Base-by-base conservation (phyloP, 1,140 invertebrate genomes). In the Apocrypta bakeri region DNA sequence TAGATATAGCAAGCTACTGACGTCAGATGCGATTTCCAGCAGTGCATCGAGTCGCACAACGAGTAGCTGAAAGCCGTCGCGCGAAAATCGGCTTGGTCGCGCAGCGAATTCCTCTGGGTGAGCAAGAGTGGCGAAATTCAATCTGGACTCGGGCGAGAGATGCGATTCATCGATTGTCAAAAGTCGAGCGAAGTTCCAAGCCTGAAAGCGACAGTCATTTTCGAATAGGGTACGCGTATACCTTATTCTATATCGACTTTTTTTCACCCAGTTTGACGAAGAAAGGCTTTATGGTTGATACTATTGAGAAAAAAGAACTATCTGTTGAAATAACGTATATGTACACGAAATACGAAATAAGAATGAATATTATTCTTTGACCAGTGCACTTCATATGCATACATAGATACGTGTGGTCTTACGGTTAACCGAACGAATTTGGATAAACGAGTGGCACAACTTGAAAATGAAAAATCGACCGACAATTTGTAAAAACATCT, bases 131-230 rank as follows among this genome's bases (percentile, higher is more conserved):
- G 31, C 69, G 69, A 48, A 48, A 74, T 74, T 74, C 37, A 74
- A 74, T 74, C 72, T 74, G n/a, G 72, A 24, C n/a, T 33, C n/a
- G 4, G 27, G 72, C 33, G 21, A 56, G n/a, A 33, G 68, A 71
- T 25, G 37, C 72, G n/a, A 74, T 42, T 74, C 72, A 48, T 74
- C 72, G 72, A 29, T 73, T 48, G 72, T 48, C 72, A 42, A 24
- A 31, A 24, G 48, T 56, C 48, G 21, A 56, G 48, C 17, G 48
- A 0, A 21, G 1, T 56, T 56, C n/a, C 48, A 9, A 37, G 21
- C 21, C 48, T 56, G 48, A 56, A 56, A 21, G 48, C 48, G 48
- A 56, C 48, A 56, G 42, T 48, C 42, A 48, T 48, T 48, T 48
- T 48, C 42, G 42, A 1, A 17, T 9, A 4, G 48, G 21, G 7